These are phyloP conservation scores for Pheucticus melanocephalus DNA, from an alignment of 2,113 vertebrate genomes.

Conservation along the genomic window DNA sequence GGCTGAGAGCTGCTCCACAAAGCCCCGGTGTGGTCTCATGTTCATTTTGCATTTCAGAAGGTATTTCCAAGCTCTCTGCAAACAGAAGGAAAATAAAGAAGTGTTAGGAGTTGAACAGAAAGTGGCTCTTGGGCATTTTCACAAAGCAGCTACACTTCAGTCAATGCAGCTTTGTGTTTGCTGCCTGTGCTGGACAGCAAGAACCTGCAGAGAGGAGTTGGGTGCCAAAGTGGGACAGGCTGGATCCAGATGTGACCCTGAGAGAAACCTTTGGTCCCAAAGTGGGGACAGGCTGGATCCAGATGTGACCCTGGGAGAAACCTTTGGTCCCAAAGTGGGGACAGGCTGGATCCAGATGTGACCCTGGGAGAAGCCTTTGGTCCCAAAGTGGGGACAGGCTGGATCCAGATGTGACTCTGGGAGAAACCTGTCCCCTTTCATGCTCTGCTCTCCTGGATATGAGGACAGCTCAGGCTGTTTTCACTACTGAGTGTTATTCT, in stretches of 20 bases:
- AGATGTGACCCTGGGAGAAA: neutral
- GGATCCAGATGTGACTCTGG: neutral
- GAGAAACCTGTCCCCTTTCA: neutral
- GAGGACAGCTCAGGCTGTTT: neutral
- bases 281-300: neutral
- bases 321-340: neutral
- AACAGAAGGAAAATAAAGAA: neutral
- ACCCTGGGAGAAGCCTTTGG: neutral
- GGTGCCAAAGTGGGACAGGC: neutral
- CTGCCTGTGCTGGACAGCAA: neutral
- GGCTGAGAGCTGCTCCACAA: conserved; percentile 81
- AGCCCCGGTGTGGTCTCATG: conserved; percentile 76
- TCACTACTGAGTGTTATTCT: neutral
- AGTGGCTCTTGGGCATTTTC: fast-evolving
- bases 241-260: too few relatives aligned
- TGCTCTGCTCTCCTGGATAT: neutral
- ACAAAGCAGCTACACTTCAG: neutral
- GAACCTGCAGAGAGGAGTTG: neutral
- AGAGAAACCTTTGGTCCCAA: too few relatives aligned
- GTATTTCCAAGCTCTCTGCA: conserved; percentile 80
- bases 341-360: neutral
- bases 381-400: neutral
- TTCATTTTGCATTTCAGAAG: conserved; percentile 77
- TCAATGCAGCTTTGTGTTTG: neutral
- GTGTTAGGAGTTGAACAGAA: neutral